Base-by-base conservation (phyloP, 2,888 invertebrate genomes). In the Pterobdella sp. region DNA sequence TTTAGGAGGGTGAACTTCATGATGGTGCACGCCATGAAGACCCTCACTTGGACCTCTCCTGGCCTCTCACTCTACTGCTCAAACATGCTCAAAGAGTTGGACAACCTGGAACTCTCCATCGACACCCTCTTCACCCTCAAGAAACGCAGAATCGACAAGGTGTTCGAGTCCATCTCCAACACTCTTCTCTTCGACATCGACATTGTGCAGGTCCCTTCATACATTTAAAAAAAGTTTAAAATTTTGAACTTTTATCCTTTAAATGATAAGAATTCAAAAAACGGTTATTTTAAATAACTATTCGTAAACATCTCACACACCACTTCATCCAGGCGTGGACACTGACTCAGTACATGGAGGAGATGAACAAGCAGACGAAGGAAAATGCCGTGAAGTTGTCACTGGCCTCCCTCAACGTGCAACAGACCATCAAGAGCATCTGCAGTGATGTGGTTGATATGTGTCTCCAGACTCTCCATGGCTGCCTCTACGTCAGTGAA, bases 31-130 rank as follows among this genome's bases (percentile, higher is more conserved):
- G 92, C 90, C 0, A 83, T 92, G 18, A 89, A 90, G 0, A 88
- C 88, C 0, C 88, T 92, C 29, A 90, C 90, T 0, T 93, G 93
- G 93, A 88, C 90, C 0, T 92, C 92, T 0, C 86, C 90, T 78
- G 89, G 89, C 80, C 88, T 90, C 77, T 87, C 88, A 0, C 83
- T 87, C 42, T 88, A 88, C 79, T 89, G 88, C 78, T 84, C 85
- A 0, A 84, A 85, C 31, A 88, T 90, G 56, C 85, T 85, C 72
- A 79, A 78, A 0, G 85, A 87, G 31, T 82, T 91, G 29, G 86
- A 87, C 72, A 87, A 88, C 79, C 88, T 91, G 0, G 87, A 89
- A 78, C 85, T 79, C 63, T 77, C 81, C 68, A 80, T 81, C 65
- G 81, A 81, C 75, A 78, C 88, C 85, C 87, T 90, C 0, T 86